Evolutionary conservation across 2,888 invertebrate genomes (phyloP).

Genomic region (Pocota personata): DNA sequence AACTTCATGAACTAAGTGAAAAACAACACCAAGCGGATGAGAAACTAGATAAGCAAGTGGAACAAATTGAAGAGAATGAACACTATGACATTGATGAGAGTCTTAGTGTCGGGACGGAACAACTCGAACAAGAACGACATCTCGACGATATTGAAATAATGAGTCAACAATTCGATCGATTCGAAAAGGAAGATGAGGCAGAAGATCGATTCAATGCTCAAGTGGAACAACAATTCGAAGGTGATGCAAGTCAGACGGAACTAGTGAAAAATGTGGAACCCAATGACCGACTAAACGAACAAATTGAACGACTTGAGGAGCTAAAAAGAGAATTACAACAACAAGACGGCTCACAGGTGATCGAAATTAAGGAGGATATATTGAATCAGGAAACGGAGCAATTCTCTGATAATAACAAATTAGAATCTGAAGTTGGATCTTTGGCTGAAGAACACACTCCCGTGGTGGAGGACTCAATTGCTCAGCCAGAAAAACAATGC

Average conservation of each 20-base stretch:
- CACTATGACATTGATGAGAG: constrained; percentile 35
- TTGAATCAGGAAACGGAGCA: background rate
- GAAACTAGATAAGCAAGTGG: constrained; percentile 24
- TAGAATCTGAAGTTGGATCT: constrained; percentile 15
- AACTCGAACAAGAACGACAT: constrained; percentile 33
- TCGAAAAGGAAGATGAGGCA: constrained; percentile 38
- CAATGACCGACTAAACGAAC: background rate
- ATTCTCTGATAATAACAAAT: constrained; percentile 22
- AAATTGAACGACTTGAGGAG: constrained; percentile 16
- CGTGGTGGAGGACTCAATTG: constrained; percentile 35
- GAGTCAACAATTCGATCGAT: constrained; percentile 46
- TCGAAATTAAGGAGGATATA: background rate
- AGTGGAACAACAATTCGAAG: background rate
- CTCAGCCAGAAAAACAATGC: constrained; percentile 61
- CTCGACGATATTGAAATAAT: constrained; percentile 40
- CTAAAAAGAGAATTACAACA: constrained; percentile 8
- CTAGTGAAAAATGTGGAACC: background rate
- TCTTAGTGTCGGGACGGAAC: constrained; percentile 9
- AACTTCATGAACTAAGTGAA: background rate
- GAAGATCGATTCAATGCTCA: constrained; percentile 14
- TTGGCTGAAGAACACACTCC: constrained; percentile 18
- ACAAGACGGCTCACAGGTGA: constrained; percentile 7
- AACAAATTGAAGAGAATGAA: constrained; percentile 15
- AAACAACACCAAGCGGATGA: constrained; percentile 9
- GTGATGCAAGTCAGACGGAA: background rate